Evolutionary conservation across 2,888 invertebrate genomes (phyloP), one percentile per base, ranked within the genome.

Genomic region (Idaea straminata): DNA sequence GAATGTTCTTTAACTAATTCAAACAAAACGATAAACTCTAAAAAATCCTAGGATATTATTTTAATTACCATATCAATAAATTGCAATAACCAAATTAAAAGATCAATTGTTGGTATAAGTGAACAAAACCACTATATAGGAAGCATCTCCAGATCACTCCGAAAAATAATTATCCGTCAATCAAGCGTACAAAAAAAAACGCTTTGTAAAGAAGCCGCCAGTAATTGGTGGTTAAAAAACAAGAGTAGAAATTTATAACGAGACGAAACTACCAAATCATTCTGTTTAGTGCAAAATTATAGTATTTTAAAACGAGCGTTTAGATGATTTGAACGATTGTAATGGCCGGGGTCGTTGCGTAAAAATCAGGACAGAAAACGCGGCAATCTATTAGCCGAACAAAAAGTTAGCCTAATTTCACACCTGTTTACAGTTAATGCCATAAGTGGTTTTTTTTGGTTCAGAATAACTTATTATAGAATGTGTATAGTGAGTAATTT

Each of bases 221-320:
- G 80, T 89, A 91, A 91, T 91, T 89, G 86, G 80, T 83, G 78
- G 71, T 74, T 83, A 89, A 91, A 90, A 90, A 92, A 91, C 88
- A 91, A 91, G 89, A 89, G 88, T 89, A 84, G 84, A 87, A 88
- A 88, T 89, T 88, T 89, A 86, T 91, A 90, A 92, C 90, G 83
- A 91, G 89, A 88, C 76, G 84, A 87, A 89, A 89, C 83, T 83
- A 81, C 83, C 83, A 86, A 91, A 91, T 92, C 91, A 89, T 88
- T 83, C 86, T 84, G 86, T 91, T 92, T 90, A 91, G 91, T 90
- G 92, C 90, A 69, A 91, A 92, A 92, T 92, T 92, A 91, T 89
- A 88, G 88, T 87, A 82, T 89, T 90, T 87, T 87, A 88, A 25
- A 89, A 87, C 83, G 84, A 77, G 77, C 87, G 89, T 91, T 92